phyloP scores from a whole-genome alignment of 2,888 invertebrate genomes.

The Coronaproctus castanopsis region DNA sequence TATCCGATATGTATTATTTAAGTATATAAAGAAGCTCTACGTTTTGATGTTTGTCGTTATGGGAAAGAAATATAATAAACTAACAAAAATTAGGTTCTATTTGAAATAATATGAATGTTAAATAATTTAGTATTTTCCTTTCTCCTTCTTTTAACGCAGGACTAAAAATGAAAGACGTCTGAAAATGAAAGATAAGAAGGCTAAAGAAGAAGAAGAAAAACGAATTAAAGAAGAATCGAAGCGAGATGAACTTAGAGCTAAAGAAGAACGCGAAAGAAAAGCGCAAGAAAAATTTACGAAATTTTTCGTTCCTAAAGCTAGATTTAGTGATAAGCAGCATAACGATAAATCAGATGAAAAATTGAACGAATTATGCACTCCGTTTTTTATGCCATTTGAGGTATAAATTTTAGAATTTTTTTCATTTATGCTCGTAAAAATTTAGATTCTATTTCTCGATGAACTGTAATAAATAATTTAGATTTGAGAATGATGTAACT shows the following conservation, averaged over 20 bases:
- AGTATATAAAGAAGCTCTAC: too few species aligned
- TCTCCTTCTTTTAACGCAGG: too few species aligned
- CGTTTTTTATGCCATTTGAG: conserved; percentile 44
- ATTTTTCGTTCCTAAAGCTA: conserved; percentile 24
- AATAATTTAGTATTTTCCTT: too few species aligned
- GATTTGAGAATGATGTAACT: too few species aligned
- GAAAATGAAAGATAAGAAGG: conserved; percentile 12
- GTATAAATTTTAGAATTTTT: conserved; percentile 14
- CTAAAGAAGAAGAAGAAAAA: conserved; percentile 15
- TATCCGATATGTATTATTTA: too few species aligned
- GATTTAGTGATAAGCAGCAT: conserved; percentile 16
- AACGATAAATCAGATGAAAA: conserved; percentile 11
- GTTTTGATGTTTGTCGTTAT: too few species aligned
- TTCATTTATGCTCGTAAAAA: background rate
- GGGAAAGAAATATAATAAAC: too few species aligned
- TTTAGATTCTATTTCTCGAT: background rate
- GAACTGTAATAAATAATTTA: too few species aligned
- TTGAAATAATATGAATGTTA: too few species aligned
- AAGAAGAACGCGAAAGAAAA: conserved; percentile 30
- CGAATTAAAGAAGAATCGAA: conserved; percentile 15
- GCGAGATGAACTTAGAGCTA: conserved; percentile 14
- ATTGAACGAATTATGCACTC: conserved; percentile 15
- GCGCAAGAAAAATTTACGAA: conserved; percentile 25
- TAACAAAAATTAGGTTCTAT: too few species aligned
- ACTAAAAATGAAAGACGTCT: too few species aligned